Conservation (phyloP, 2,888 invertebrate species). For the Epistrophe grossulariae region DNA sequence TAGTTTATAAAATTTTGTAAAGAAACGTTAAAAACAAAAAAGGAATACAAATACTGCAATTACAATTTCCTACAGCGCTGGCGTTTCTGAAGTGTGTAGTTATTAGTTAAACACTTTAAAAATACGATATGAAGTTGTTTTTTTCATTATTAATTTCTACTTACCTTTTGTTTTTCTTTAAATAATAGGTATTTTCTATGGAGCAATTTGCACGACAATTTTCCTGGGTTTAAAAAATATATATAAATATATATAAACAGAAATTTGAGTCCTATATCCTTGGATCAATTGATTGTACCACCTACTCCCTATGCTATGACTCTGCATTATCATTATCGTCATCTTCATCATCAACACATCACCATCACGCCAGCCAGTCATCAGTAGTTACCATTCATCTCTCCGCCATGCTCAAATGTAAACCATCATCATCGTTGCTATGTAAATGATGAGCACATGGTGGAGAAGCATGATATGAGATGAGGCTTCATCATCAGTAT, state of each 20-base stretch:
- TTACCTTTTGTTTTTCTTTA: neutral
- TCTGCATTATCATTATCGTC: constrained; percentile 16
- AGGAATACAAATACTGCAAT: no score
- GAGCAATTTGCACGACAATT: constrained; percentile 25
- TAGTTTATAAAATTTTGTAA: no score
- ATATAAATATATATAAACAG: constrained; percentile 9
- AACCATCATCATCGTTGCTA: constrained; percentile 24
- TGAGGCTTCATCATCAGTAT: constrained; percentile 12
- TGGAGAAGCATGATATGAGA: constrained; percentile 2
- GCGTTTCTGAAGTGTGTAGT: no score
- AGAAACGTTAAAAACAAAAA: no score
- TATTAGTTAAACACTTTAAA: no score
- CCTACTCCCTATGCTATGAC: neutral
- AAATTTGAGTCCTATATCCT: constrained; percentile 10
- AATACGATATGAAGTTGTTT: neutral
- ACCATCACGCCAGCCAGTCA: constrained; percentile 35
- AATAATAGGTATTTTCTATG: neutral
- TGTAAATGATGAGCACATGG: constrained; percentile 7
- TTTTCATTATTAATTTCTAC: neutral
- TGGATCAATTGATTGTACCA: constrained; percentile 42
- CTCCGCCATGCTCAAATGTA: constrained; percentile 40
- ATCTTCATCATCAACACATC: constrained; percentile 37
- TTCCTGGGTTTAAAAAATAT: neutral
- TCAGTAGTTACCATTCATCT: constrained; percentile 47
- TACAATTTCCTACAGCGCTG: no score